Base-by-base conservation (phyloP, 2,888 invertebrate species). In the Conops quadrifasciatus region DNA sequence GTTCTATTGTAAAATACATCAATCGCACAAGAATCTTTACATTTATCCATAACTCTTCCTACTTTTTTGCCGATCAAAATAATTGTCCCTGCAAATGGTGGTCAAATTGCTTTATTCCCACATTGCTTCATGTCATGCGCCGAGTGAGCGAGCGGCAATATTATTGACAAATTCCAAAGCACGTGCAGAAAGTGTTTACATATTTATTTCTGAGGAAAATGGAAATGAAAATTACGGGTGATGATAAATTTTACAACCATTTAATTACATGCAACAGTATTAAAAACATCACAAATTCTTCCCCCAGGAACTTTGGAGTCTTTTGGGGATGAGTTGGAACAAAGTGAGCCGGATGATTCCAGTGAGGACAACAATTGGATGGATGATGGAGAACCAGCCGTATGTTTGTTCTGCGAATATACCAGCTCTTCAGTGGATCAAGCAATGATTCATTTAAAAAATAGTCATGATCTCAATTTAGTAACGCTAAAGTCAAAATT, bases 361-460 rank as follows among this genome's bases (percentile, higher is more conserved):
- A 53, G 74, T 63, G 88, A 88, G 71, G 83, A 86, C 1, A 87
- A 84, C 85, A 87, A 87, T 75, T 88, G 87, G 80, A 87, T 87
- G 84, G 73, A 76, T 2, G 83, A 85, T 1, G 79, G 78, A 4
- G 79, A 83, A 43, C 36, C 76, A 2, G 82, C 82, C 2, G 77
- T 70, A 28, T 95, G 95, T 86, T 87, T 95, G 72, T 95, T 95
- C 87, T 95, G 95, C 82, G 80, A 88, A 2, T 86, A 89, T 66
- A 86, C 88, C 75, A 89, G 89, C 72, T 83, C 88, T n/a, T 88
- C 88, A 58, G 89, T 92, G 67, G 89, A 90, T 45, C 87, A 88
- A 71, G 92, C 91, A 28, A 85, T 93, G 66, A 86, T 88, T 26
- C 94, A 95, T 82, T 90, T 93, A 74, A 88, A 89, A 75, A 83